Evolutionary conservation across 2,888 invertebrate genomes (phyloP), one percentile per base, ranked within the genome.

Genomic region (Leptinotarsa juncta): DNA sequence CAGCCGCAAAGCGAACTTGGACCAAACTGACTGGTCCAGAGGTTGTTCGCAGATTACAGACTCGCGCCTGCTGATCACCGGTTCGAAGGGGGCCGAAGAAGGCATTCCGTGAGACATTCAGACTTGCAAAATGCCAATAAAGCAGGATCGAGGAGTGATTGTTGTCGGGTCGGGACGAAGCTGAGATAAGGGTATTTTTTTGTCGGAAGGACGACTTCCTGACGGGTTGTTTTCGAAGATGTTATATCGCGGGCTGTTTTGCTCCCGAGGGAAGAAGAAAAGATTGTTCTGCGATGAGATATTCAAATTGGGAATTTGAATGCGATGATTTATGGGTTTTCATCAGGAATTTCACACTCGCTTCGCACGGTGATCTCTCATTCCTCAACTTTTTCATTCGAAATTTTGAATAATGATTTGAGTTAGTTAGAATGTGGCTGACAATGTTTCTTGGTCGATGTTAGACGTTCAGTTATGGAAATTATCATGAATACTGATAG

Each of bases 41-140:
- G 32, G 69, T 48, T 48, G 71, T 74, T 65, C 32, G 42, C 66
- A 62, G 60, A 68, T 65, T 53, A 32, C n/a, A 71, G 55, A 65
- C 69, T 60, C 66, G 75, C 72, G 75, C 72, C 70, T 71, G 69
- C 65, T 57, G 71, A 73, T 69, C 72, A 55, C 48, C 49, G 69
- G 68, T 65, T 69, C 65, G 60, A 55, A 26, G 55, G 68, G 68
- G 55, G 55, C 68, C 62, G 62, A 62, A 68, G 18, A 55, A 55
- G 42, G 50, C 26, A 26, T 53, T 67, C 67, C 67, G 50, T 42
- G 48, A 57, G 57, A 60, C 69, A 57, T 74, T 70, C 62, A 68
- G 74, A 76, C 76, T 72, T 76, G 76, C 78, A 72, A 74, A 78
- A 74, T 76, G 70, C 75, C 78, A 70, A 76, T 76, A 76, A 76